A percentile compares a stretch with the other conserved stretches of the same genome.
Conservation (phyloP, 2,888 invertebrate genomes). For the Tetragnatha montana region DNA sequence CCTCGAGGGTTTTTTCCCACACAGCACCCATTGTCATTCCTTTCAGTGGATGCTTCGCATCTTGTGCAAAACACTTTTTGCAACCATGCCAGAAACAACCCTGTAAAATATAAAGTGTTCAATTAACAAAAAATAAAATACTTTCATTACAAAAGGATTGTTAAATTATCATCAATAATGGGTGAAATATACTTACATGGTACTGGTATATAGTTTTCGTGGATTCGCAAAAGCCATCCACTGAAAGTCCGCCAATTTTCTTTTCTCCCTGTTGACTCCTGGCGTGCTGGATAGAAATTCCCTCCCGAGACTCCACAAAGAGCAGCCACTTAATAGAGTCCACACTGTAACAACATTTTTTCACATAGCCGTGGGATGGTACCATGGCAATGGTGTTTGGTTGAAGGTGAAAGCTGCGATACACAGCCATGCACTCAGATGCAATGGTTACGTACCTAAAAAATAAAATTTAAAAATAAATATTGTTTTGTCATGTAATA, state of each 20-base stretch:
- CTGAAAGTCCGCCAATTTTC: not conserved
- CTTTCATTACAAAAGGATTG: not conserved
- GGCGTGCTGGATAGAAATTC: not conserved
- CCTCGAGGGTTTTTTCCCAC: not conserved
- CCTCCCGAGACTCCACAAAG: not conserved
- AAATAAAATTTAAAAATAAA: too few species aligned
- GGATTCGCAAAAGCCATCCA: conserved; percentile 19
- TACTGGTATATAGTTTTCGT: not conserved
- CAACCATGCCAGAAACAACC: not conserved
- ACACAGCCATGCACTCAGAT: conserved; percentile 1
- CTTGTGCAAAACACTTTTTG: not conserved
- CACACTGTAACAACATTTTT: not conserved
- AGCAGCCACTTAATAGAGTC: not conserved
- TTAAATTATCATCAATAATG: too few species aligned
- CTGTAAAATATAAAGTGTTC: not conserved
- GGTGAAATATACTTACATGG: not conserved
- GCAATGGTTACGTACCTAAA: conserved; percentile 21
- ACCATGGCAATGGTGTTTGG: conserved; percentile 8
- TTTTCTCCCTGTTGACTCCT: not conserved
- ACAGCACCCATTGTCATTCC: not conserved
- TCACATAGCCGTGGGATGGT: not conserved
- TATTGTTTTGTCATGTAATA: too few species aligned
- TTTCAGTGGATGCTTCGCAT: not conserved
- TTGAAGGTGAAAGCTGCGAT: not conserved
- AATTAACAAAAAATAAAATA: not conserved